phyloP scores from a whole-genome alignment of 1,140 invertebrate species.

The Paraescarpia echinospica region DNA sequence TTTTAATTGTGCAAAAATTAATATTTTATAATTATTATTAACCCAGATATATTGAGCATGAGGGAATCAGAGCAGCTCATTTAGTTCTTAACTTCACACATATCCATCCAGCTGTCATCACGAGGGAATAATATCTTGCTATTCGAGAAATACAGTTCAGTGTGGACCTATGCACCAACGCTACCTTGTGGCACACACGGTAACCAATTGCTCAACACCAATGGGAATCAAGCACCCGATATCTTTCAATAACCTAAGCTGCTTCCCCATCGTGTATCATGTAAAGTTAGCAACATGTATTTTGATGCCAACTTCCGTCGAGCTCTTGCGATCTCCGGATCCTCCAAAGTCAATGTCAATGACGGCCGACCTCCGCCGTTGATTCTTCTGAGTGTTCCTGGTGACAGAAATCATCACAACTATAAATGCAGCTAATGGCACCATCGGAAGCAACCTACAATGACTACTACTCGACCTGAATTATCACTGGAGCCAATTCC shows the following conservation, averaged over 20 bases:
- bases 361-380: not conserved
- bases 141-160: not conserved
- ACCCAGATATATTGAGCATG: too few relatives aligned
- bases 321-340: not conserved
- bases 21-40: too few relatives aligned
- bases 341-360: too few relatives aligned
- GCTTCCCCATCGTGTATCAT: not conserved
- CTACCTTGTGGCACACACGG: not conserved
- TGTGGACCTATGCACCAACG: not conserved
- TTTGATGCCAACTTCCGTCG: constrained; percentile 9
- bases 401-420: not conserved
- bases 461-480: too few relatives aligned
- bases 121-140: not conserved
- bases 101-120: not conserved
- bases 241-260: not conserved
- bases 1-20: too few relatives aligned
- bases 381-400: not conserved
- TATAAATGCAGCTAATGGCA: too few relatives aligned
- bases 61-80: too few relatives aligned
- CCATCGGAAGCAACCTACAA: too few relatives aligned
- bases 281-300: constrained; percentile 22
- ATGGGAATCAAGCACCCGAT: not conserved
- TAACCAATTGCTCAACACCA: not conserved
- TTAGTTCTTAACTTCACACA: too few relatives aligned
- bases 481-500: too few relatives aligned